Percentiles rank a stretch among this genome's conserved stretches.
phyloP scores from a whole-genome alignment of 2,888 invertebrate species.

The Kryphioiulus occultus region DNA sequence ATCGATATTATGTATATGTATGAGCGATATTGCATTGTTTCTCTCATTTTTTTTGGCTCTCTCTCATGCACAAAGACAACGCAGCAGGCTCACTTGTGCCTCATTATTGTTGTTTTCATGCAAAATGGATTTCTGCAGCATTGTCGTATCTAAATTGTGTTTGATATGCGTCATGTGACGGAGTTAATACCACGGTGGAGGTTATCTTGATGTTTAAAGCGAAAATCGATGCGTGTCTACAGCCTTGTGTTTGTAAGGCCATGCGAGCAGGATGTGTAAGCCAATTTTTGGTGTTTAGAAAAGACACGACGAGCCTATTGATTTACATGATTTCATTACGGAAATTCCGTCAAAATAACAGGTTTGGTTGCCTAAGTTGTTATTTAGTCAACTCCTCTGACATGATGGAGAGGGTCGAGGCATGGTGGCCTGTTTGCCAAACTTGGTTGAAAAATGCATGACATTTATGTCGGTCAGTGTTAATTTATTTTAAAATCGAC shows the following conservation, averaged over 20 bases:
- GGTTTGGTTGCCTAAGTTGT: background rate
- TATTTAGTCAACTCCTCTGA: too few relatives aligned
- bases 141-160: conserved; percentile 27
- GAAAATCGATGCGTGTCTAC: background rate
- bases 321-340: conserved; percentile 17
- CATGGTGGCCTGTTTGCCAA: too few relatives aligned
- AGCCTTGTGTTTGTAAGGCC: background rate
- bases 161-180: conserved; percentile 10
- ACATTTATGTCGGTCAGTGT: too few relatives aligned
- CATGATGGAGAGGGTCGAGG: too few relatives aligned
- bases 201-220: background rate
- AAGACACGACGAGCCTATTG: conserved; percentile 1
- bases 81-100: background rate
- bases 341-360: background rate
- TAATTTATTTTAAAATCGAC: too few relatives aligned
- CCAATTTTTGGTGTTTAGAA: conserved; percentile 18
- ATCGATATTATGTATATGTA: background rate
- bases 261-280: background rate
- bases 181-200: conserved; percentile 17
- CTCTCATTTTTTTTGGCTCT: background rate
- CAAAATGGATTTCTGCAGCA: conserved; percentile 35
- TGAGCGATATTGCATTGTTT: background rate
- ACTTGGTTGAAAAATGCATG: too few relatives aligned
- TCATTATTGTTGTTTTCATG: background rate
- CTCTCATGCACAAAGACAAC: background rate